Percentiles rank a stretch among this genome's conserved stretches.
Evolutionary conservation across 64 coral and sea anemone genomes (phyloP).

Genomic region (Stichodactyla mertensii): DNA sequence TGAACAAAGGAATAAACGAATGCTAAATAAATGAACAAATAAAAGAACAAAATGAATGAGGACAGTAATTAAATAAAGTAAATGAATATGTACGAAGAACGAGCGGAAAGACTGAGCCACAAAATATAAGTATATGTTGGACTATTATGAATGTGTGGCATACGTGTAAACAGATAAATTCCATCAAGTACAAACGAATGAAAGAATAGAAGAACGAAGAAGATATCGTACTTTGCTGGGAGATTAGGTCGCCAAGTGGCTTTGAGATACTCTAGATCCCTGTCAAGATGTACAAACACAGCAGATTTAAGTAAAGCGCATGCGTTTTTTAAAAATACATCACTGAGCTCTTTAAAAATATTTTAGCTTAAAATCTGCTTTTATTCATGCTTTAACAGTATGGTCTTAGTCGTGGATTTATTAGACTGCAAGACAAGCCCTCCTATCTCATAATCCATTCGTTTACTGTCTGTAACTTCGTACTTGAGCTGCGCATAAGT

Average conservation of each 20-base stretch:
- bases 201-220: slow-evolving; percentile 1
- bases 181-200: neutral
- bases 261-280: slow-evolving; percentile 83
- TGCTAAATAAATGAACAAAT: neutral
- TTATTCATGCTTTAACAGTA: too few species aligned
- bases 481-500: too few species aligned
- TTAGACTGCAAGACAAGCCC: too few species aligned
- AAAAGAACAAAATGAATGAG: neutral
- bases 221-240: slow-evolving; percentile 70
- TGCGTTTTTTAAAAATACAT: neutral
- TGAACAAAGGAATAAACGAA: neutral
- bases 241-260: slow-evolving; percentile 65
- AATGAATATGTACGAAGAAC: neutral
- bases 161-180: neutral
- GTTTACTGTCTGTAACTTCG: too few species aligned
- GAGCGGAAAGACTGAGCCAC: neutral
- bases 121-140: neutral
- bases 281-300: slow-evolving; percentile 68
- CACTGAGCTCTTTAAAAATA: too few species aligned
- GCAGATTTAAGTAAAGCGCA: neutral
- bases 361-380: too few species aligned
- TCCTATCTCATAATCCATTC: too few species aligned
- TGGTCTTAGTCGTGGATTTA: too few species aligned
- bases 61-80: neutral
- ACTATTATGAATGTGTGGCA: neutral